Base-by-base conservation (phyloP, 2,888 invertebrate species). In the Chaitophorus viminalis region DNA sequence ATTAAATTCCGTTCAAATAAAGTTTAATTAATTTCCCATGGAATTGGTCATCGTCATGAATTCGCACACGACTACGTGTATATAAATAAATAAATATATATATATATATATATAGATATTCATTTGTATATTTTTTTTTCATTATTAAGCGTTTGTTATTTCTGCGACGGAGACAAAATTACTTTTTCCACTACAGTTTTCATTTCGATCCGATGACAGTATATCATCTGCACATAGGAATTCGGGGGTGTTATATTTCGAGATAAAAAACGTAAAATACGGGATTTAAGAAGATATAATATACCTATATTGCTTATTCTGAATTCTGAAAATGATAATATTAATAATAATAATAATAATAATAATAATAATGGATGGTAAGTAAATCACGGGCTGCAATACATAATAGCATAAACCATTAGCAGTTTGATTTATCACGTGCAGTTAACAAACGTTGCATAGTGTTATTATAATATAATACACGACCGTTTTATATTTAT, bases 331-430 rank as follows among this genome's bases (percentile, higher is more conserved):
- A 79, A 79, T 39, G 79, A 79, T 65, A 36, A n/a, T n/a, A n/a
- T n/a, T n/a, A n/a, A n/a, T n/a, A n/a, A n/a, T n/a, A n/a, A n/a
- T n/a, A n/a, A 60, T 77, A 54, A 78, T 25, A 70, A 70, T 29
- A 70, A 70, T 29, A 70, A 70, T 33, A 17, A 33, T 72, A 72
- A 72, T 68, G 81, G 81, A 31, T 18, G 68, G 81, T n/a, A 39
- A 29, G 36, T 33, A 14, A 81, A 81, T 68, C 68, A 46, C 68
- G n/a, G 75, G 29, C 17, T 9, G n/a, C 54, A 60, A 72, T n/a
- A n/a, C n/a, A n/a, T 83, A 83, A 83, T 83, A 65, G 74, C 83
- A 6, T 29, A 65, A 83, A 75, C 83, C 83, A 83, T 83, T 83
- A 83, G 75, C 60, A 39, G 33, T 39, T 29, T 75, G 83, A 76